Conservation (phyloP, 1,140 invertebrate genomes). For the Plectus sambesii region DNA sequence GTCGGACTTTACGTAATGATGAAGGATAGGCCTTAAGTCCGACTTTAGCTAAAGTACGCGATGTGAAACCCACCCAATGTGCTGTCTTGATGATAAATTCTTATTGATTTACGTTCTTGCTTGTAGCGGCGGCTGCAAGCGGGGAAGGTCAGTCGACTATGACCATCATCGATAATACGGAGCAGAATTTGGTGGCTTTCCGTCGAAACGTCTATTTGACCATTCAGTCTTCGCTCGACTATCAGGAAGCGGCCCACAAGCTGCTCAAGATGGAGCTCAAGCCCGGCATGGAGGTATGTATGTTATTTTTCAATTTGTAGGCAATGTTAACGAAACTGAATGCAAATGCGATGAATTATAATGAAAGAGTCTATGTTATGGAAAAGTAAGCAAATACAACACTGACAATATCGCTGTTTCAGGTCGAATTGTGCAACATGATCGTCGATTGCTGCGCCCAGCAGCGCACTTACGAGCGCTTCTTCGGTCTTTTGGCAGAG, state of each 20-base stretch:
- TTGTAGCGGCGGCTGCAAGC: no score
- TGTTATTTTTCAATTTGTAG: no score
- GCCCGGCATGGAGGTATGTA: slow-evolving; percentile 56
- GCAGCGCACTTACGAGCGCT: slow-evolving; percentile 95
- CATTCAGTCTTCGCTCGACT: slow-evolving; percentile 93
- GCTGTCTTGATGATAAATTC: no score
- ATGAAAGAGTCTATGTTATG: slow-evolving; percentile 71
- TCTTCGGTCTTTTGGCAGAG: slow-evolving; percentile 81
- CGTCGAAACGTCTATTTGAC: slow-evolving; percentile 92
- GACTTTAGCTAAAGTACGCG: no score
- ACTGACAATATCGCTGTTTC: slow-evolving; percentile 60
- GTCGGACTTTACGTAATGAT: no score
- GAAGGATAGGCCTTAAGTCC: no score
- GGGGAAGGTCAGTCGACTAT: slow-evolving; percentile 39
- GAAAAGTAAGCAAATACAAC: slow-evolving; percentile 90
- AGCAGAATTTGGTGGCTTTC: slow-evolving; percentile 85
- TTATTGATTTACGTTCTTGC: no score
- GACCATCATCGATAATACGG: slow-evolving; percentile 87
- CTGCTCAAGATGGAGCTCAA: slow-evolving; percentile 91
- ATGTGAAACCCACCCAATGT: no score
- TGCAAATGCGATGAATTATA: no score
- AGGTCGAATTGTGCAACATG: slow-evolving; percentile 88
- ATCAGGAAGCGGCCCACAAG: slow-evolving; percentile 97
- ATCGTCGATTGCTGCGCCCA: slow-evolving; percentile 97
- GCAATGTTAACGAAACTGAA: no score